Conservation (phyloP, 1,140 invertebrate genomes). For the Trachymyrmex septentrionalis region DNA sequence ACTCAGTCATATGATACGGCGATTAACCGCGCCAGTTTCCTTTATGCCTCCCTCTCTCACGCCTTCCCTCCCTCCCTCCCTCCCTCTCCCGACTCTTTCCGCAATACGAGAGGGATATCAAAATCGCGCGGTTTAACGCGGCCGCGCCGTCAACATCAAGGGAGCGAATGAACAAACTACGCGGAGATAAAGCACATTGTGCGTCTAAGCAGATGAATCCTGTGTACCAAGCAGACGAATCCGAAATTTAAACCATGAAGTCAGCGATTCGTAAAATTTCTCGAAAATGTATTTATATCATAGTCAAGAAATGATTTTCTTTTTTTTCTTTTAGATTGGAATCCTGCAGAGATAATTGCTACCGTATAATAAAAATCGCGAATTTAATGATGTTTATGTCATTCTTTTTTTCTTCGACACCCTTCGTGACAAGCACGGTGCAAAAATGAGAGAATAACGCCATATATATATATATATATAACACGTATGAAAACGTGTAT, state of each 20-base stretch:
- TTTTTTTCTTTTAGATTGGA: too few species aligned
- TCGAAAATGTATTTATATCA: not conserved
- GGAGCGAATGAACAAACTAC: constrained; percentile 22
- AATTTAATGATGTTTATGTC: not conserved
- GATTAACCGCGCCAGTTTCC: constrained; percentile 63
- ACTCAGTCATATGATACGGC: constrained; percentile 60
- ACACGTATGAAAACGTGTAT: too few species aligned
- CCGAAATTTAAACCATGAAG: not conserved
- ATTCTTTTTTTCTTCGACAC: constrained; percentile 22
- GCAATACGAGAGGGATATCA: constrained; percentile 6
- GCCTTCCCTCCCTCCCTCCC: too few species aligned
- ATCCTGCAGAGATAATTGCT: not conserved
- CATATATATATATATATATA: not conserved
- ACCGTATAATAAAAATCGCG: not conserved
- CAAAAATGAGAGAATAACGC: not conserved
- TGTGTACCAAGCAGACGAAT: constrained; percentile 7
- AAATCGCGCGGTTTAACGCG: constrained; percentile 44
- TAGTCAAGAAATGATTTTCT: not conserved
- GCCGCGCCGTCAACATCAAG: constrained; percentile 9
- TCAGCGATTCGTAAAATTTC: not conserved
- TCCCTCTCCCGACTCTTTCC: constrained; percentile 29
- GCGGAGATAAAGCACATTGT: not conserved
- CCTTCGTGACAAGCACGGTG: not conserved
- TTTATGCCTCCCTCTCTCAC: constrained; percentile 13
- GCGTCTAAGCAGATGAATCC: not conserved